Evolutionary conservation across 2,113 vertebrate species (phyloP).

Genomic region (Caretta caretta): DNA sequence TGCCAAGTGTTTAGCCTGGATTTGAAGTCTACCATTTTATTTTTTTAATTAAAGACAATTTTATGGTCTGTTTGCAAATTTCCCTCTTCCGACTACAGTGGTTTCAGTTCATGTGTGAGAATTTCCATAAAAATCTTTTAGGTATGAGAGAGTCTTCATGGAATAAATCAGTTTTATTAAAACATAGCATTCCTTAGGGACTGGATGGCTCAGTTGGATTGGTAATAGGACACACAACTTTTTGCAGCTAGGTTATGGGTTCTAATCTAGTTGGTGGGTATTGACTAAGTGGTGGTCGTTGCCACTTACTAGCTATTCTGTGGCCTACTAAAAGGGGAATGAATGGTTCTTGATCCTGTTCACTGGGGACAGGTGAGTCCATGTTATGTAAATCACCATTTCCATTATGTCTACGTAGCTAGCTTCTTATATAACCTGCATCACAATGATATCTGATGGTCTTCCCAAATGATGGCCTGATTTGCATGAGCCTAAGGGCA

Average conservation of each 20-base stretch:
- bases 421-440: not conserved
- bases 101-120: not conserved
- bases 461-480: not conserved
- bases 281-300: not conserved
- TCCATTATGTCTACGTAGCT: not conserved
- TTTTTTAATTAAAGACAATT: slow-evolving; percentile 17
- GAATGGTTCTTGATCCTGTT: not conserved
- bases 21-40: slow-evolving; percentile 20
- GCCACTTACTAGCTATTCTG: not conserved
- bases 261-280: not conserved
- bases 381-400: not conserved
- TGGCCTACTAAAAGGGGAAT: not conserved
- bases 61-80: not conserved
- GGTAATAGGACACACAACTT: not conserved
- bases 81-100: not conserved
- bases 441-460: not conserved
- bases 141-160: not conserved
- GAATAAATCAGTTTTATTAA: not conserved
- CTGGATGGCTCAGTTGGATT: not conserved
- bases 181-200: not conserved
- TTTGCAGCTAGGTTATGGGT: not conserved
- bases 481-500: not conserved
- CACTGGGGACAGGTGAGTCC: not conserved
- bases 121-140: not conserved
- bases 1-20: not conserved